Evolutionary conservation across 2,113 vertebrate genomes (phyloP).

Genomic region (Siniperca knerii): DNA sequence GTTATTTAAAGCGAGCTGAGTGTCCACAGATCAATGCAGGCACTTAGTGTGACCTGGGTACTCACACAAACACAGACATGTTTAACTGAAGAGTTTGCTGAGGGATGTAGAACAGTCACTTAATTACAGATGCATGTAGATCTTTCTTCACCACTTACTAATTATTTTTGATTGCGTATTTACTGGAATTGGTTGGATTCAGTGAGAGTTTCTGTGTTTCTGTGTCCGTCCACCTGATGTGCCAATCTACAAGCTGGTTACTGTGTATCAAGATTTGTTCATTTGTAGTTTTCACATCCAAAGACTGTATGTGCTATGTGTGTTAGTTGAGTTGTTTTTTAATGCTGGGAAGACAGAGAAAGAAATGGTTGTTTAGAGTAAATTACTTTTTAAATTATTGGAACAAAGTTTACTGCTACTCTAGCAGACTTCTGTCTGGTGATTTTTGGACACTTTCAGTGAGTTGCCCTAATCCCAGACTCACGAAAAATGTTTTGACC

Average conservation of each 20-base stretch:
- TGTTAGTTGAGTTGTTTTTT: background rate
- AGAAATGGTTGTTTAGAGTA: background rate
- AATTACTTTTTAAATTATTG: background rate
- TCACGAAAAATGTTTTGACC: background rate
- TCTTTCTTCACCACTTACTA: background rate
- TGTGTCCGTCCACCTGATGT: background rate
- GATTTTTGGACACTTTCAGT: background rate
- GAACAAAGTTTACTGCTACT: background rate
- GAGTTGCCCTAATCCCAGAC: too few species aligned
- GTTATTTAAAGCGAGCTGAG: constrained; percentile 42
- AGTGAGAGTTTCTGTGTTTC: background rate
- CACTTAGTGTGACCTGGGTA: constrained; percentile 40
- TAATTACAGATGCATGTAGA: background rate
- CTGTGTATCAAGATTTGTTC: background rate
- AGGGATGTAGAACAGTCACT: background rate
- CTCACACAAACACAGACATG: constrained; percentile 10
- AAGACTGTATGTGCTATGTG: background rate
- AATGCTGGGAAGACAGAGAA: background rate
- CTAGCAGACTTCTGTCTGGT: background rate
- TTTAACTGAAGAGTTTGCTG: constrained; percentile 21
- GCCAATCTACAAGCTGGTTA: background rate
- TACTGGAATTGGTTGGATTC: background rate
- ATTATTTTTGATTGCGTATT: background rate
- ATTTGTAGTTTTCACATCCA: constrained; percentile 3
- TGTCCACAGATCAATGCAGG: constrained; percentile 59